Evolutionary conservation across 2,113 vertebrate genomes (phyloP).

Genomic region (Bothrops jararaca): DNA sequence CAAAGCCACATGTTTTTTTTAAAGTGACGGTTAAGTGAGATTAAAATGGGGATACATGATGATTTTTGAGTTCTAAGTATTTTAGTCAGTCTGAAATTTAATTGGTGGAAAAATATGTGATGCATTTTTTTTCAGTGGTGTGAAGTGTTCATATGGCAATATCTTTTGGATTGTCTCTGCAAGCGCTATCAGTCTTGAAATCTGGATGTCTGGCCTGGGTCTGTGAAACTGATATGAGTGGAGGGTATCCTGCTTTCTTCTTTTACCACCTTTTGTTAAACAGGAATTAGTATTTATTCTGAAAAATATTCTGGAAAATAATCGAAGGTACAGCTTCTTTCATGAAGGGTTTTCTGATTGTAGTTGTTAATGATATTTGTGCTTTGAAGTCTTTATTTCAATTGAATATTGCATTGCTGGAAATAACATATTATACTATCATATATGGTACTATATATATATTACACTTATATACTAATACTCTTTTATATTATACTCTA

Average conservation of each 20-base stretch:
- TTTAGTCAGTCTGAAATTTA: not conserved
- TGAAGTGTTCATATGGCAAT: not conserved
- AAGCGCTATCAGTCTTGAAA: not conserved
- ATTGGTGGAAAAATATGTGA: not conserved
- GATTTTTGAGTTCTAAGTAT: not conserved
- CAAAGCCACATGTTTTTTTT: not conserved
- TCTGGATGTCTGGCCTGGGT: not conserved
- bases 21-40: not conserved
- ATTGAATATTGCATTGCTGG: not conserved
- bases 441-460: not conserved
- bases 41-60: not conserved
- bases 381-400: not conserved
- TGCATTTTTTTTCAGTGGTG: not conserved
- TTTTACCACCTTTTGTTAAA: not conserved
- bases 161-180: not conserved
- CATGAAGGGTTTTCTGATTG: not conserved
- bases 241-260: not conserved
- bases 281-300: not conserved
- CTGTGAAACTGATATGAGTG: not conserved
- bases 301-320: not conserved
- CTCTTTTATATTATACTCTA: not conserved
- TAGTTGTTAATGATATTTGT: not conserved
- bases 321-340: not conserved
- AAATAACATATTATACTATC: not conserved
- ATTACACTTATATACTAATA: not conserved